Percentiles rank a stretch among this genome's conserved stretches.
Evolutionary conservation across 2,797 vertebrate species (phyloP).

Genomic region (Chelon labrosus): DNA sequence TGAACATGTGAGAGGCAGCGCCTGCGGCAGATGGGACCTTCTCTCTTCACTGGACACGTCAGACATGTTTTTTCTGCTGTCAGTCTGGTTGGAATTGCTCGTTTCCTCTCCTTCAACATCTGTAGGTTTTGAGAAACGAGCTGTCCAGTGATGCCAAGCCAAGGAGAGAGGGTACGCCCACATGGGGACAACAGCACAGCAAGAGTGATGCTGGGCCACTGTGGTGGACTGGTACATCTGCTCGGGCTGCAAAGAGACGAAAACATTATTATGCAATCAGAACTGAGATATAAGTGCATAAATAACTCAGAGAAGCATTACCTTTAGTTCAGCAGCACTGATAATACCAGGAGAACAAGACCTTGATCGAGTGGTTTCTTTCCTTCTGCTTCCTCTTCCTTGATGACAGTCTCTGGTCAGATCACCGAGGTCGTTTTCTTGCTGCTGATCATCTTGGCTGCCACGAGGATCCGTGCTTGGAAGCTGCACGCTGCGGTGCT

Average conservation of each 20-base stretch:
- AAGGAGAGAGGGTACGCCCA: conserved; percentile 90
- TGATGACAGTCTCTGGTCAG: conserved; percentile 20
- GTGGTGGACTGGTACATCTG: conserved; percentile 77
- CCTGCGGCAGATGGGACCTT: conserved; percentile 77
- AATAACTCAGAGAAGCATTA: conserved; percentile 32
- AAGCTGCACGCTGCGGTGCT: conserved; percentile 15
- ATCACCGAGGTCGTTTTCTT: conserved; percentile 25
- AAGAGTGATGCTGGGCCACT: conserved; percentile 87
- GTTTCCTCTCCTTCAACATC: conserved; percentile 15
- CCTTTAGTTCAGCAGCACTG: conserved; percentile 43
- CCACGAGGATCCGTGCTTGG: conserved; percentile 39
- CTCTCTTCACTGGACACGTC: conserved; percentile 19
- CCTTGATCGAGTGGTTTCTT: conserved; percentile 16
- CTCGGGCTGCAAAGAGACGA: conserved; percentile 34
- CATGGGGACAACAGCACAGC: conserved; percentile 76
- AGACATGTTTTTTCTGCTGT: neutral
- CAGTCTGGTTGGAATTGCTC: neutral
- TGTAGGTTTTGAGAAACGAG: conserved; percentile 19
- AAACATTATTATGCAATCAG: conserved; percentile 8
- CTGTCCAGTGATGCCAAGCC: conserved; percentile 74
- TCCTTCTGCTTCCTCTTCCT: conserved; percentile 48
- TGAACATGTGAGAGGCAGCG: conserved; percentile 87
- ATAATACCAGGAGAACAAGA: conserved; percentile 40
- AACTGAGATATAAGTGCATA: conserved; percentile 6
- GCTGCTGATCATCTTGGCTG: conserved; percentile 33